Evolutionary conservation across 2,888 invertebrate genomes (phyloP).

Genomic region (Zonitis immaculata): DNA sequence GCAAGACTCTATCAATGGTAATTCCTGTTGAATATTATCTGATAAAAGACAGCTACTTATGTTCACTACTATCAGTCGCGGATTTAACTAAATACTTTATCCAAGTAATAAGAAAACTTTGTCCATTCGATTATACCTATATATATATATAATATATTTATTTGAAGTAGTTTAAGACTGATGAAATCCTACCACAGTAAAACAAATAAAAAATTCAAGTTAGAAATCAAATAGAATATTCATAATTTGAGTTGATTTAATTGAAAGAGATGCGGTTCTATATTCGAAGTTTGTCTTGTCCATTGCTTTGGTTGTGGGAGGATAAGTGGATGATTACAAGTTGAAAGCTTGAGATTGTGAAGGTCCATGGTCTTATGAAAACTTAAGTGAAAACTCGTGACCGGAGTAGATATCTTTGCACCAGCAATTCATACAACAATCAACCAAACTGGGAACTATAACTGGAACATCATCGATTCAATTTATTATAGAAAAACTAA

Average conservation of each 20-base stretch:
- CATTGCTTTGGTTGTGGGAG: conserved; percentile 12
- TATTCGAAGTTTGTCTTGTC: conserved; percentile 16
- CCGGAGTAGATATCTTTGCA: conserved; percentile 10
- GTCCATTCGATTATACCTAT: no score
- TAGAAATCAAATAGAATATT: no score
- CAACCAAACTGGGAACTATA: not conserved
- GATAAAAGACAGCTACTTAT: not conserved
- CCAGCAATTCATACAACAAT: conserved; percentile 14
- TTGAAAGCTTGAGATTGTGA: conserved; percentile 12
- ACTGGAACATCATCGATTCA: no score
- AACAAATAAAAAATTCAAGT: no score
- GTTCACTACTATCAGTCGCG: no score
- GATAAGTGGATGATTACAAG: conserved; percentile 10
- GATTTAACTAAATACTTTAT: not conserved
- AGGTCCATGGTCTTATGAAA: conserved; percentile 14
- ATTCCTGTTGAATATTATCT: not conserved
- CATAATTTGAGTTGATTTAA: no score
- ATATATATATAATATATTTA: no score
- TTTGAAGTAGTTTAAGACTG: no score
- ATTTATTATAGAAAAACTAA: no score
- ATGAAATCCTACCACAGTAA: no score
- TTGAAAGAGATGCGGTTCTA: not conserved
- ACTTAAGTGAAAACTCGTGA: conserved; percentile 21
- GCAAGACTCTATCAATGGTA: not conserved
- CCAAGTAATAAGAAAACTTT: not conserved